Evolutionary conservation across 2,888 invertebrate species (phyloP).

Genomic region (Atherix ibis): DNA sequence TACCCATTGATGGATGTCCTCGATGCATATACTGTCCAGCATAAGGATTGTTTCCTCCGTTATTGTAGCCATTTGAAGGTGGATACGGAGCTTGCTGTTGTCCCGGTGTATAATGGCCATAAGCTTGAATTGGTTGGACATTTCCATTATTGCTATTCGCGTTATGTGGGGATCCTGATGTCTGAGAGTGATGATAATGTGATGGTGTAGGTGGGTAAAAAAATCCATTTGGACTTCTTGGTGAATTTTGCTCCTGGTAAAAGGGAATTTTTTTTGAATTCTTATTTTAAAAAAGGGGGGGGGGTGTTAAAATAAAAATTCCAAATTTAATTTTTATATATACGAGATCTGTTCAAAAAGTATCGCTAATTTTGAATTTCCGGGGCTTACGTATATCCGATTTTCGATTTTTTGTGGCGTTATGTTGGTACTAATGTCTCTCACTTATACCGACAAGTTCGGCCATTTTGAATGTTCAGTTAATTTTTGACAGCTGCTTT

Average conservation of each 20-base stretch:
- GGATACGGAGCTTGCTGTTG: slow-evolving; percentile 30
- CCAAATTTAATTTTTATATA: too few species aligned
- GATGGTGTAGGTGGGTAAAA: slow-evolving; percentile 31
- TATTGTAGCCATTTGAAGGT: slow-evolving; percentile 23
- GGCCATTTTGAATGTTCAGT: too few species aligned
- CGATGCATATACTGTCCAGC: slow-evolving; percentile 29
- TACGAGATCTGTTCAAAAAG: too few species aligned
- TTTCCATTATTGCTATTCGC: slow-evolving; percentile 9
- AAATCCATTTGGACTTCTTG: slow-evolving; percentile 32
- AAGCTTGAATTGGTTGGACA: slow-evolving; percentile 17
- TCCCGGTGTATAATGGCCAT: slow-evolving; percentile 20
- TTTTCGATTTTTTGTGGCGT: too few species aligned
- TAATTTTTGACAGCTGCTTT: too few species aligned
- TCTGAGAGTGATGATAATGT: slow-evolving; percentile 27
- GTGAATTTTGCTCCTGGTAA: slow-evolving; percentile 27
- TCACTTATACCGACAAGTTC: too few species aligned
- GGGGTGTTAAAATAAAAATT: too few species aligned
- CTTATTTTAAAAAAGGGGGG: too few species aligned
- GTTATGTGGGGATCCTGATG: slow-evolving; percentile 22
- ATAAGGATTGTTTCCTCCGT: slow-evolving; percentile 22
- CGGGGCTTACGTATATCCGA: too few species aligned
- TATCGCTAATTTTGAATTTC: too few species aligned
- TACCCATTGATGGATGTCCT: slow-evolving; percentile 30
- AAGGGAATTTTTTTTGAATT: not conserved
- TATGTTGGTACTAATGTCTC: too few species aligned